Base-by-base conservation (phyloP, 2,797 vertebrate genomes). In the Coranthus polyacanthus region DNA sequence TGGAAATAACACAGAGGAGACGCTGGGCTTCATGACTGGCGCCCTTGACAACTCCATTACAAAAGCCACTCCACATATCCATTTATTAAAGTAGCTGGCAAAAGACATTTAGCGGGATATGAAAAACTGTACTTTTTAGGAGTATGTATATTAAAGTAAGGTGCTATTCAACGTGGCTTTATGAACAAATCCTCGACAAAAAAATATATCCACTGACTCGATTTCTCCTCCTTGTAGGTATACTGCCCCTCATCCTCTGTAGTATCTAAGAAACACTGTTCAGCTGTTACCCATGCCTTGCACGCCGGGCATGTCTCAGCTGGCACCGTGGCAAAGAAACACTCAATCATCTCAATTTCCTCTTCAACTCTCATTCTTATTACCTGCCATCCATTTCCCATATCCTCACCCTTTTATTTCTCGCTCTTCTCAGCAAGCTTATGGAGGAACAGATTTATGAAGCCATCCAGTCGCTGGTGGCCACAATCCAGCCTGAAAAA, bases 341-440 rank as follows among this genome's bases (percentile, higher is more conserved):
- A 57, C 79, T 79, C 64, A 36, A 83, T 86, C 74, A 72, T 78
- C 47, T 68, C 63, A 58, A 55, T 79, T 79, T 75, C 71, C 72
- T 76, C 52, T 41, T 9, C 46, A 70, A 75, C 42, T 70, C 63
- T 73, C 56, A 67, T 77, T 71, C 63, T 64, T 82, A 47, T 60
- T 44, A 52, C 76, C 59, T 66, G 61, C 44, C 75, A 61, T 17
- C 56, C 11, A 0, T 60, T 56, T 53, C 61, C 59, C 3, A 29
- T 71, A 44, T 24, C 11, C 17, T 49, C 46, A 39, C 16, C 38
- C 32, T 18, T 64, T 15, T 38, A n/a, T 56, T 44, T 39, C 45
- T 15, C 20, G 5, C 39, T 59, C 55, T 61, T 61, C 49, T 42
- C 41, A 16, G 37, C 1, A 6, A 64, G 38, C 18, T 21, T 38